These are phyloP conservation scores for Rhinogobius similis DNA, from an alignment of 2,113 vertebrate genomes.

Conservation along the genomic window DNA sequence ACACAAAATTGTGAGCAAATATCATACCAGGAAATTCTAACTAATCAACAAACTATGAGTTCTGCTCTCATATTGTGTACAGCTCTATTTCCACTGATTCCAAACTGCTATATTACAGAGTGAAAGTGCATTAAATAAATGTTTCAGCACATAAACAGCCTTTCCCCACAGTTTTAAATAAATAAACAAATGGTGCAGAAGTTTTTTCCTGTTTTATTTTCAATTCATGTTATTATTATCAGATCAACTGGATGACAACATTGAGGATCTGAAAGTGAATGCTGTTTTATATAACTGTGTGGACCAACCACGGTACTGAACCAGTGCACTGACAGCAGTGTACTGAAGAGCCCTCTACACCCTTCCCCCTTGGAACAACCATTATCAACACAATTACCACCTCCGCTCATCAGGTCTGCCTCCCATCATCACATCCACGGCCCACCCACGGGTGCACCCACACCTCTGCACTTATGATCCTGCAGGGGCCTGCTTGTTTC, in stretches of 20 bases:
- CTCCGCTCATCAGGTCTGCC: conserved; percentile 50
- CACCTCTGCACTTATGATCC: conserved; percentile 46
- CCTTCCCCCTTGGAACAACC: conserved; percentile 44
- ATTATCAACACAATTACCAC: conserved; percentile 53
- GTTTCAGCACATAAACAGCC: background rate
- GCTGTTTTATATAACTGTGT: conserved; percentile 61
- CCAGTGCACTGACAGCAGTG: conserved; percentile 60
- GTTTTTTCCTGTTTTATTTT: no score
- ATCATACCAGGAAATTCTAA: no score
- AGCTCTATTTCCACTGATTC: background rate
- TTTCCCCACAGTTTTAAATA: background rate
- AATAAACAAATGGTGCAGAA: no score
- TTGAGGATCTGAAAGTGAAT: conserved; percentile 15
- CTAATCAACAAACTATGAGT: no score
- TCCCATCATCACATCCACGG: conserved; percentile 20
- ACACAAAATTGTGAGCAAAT: no score
- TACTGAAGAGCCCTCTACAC: conserved; percentile 62
- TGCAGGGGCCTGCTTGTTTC: conserved; percentile 34
- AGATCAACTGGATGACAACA: conserved; percentile 14
- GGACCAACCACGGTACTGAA: conserved; percentile 56
- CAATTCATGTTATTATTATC: conserved; percentile 2
- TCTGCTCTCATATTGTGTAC: background rate
- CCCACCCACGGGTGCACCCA: conserved; percentile 46
- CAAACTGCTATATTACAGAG: background rate
- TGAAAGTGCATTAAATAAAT: background rate